Evolutionary conservation across 2,113 vertebrate species (phyloP).

Genomic region (Corydoras maculifer): DNA sequence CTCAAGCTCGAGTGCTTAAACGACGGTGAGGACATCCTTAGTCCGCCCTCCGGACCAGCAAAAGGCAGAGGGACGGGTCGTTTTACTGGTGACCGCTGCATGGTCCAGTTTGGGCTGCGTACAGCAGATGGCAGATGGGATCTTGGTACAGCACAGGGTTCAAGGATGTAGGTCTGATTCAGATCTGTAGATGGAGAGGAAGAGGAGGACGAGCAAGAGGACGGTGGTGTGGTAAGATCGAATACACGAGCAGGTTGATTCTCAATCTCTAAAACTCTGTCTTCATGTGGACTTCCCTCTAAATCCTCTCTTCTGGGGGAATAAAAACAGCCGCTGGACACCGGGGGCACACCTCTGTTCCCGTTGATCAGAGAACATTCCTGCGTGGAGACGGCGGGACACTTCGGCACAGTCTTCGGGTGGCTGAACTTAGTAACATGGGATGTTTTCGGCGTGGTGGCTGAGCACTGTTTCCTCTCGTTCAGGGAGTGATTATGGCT

Average conservation of each 20-base stretch:
- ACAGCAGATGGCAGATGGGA: constrained; percentile 4
- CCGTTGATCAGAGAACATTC: background rate
- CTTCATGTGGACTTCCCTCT: background rate
- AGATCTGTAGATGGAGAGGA: constrained; percentile 5
- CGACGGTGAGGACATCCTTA: background rate
- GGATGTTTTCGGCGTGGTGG: too few species aligned
- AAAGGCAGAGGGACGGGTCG: background rate
- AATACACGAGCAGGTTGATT: constrained; percentile 32
- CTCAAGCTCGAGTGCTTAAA: background rate
- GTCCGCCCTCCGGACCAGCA: background rate
- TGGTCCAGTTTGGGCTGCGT: background rate
- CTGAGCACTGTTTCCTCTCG: too few species aligned
- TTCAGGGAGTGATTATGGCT: too few species aligned
- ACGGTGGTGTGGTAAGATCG: constrained; percentile 35
- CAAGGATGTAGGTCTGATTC: constrained; percentile 32
- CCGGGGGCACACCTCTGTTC: background rate
- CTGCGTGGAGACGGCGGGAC: background rate
- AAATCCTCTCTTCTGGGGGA: constrained; percentile 29
- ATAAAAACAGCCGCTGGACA: constrained; percentile 32
- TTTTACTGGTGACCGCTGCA: constrained; percentile 1
- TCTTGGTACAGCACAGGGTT: background rate
- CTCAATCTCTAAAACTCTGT: background rate
- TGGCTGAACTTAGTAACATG: too few species aligned
- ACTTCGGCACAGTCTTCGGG: too few species aligned
- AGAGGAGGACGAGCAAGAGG: constrained; percentile 17